Evolutionary conservation across 2,113 vertebrate species (phyloP), one percentile per base, ranked within the genome.

Genomic region (Prionailurus bengalensis): DNA sequence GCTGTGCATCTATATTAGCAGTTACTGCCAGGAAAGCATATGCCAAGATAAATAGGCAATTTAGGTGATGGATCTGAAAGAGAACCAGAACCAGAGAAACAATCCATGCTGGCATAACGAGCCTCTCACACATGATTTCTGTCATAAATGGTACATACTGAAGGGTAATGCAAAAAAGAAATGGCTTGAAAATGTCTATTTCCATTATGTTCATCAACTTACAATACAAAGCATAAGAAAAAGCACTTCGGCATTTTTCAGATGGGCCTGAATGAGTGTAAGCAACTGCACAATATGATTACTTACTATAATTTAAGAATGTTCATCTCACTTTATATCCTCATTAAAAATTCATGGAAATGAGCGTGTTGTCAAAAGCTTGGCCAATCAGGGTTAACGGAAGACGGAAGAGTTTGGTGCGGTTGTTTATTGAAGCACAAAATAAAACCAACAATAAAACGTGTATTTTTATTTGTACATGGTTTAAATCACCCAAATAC

Each of bases 321-420:
- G 63, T 88, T 86, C 36, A 79, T 73, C n/a, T 96, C 53, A 87
- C 25, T 39, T 90, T 66, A 58, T 63, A 78, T 45, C 79, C 73
- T 91, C 89, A 90, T 95, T 79, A 82, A 82, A 89, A 95, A 89
- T 86, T 86, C 65, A 83, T n/a, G 19, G 48, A 81, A 94, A 94
- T 71, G 63, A 70, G 65, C 48, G 10, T 33, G 39, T 93, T 42
- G 84, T 63, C 71, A 29, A 80, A 73, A 93, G 36, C 66, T 90
- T 82, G 51, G 61, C 53, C 81, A 94, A 55, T 91, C 23, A 88
- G 27, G 45, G 27, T 23, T 73, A 79, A 91, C 15, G 29, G 63
- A 31, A 96, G 88, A 85, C 42, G 51, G 55, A 89, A 74, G 29
- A 80, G 36, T 89, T 73, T 89, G 55, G 31, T 42, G 21, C 51